Base-by-base conservation (phyloP, 1,140 invertebrate genomes). In the Triops cancriformis region DNA sequence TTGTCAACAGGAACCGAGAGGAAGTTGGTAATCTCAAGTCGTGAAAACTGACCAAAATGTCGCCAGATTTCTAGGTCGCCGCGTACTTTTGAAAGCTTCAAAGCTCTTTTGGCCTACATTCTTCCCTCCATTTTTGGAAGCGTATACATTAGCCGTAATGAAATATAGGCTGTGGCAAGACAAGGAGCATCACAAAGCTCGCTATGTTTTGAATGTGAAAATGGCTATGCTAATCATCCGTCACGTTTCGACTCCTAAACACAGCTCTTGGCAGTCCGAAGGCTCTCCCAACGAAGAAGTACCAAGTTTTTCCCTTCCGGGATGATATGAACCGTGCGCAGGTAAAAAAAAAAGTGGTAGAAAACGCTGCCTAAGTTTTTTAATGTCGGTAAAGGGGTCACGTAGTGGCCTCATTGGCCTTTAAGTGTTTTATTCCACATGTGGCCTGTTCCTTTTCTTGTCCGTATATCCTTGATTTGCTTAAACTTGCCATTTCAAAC, bases 361-460 rank as follows among this genome's bases (percentile, higher is more conserved):
- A 64, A 18, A 14, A 64, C 3, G 51, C 51, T n/a, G 51, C 51
- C 18, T 64, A 64, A 64, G 10, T 64, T 23, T 9, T 64, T 64
- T 64, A 64, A 64, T 64, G 51, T 64, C 51, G 51, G 51, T 64
- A 64, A 64, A 64, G 51, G 51, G 51, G 51, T 64, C 51, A 64
- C 51, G n/a, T 14, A 64, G 18, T 64, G 51, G 51, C 51, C 51
- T 64, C 51, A 64, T 64, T 64, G 51, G 51, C 51, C 51, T 64
- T 64, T 64, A n/a, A 64, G 31, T 37, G 31, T 23, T n/a, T n/a
- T 64, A 64, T 64, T 9, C 51, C 51, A 64, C 51, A 64, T 64
- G 51, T 23, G 51, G 14, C 18, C 18, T 64, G 51, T 64, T 64
- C 23, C 51, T 18, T 6, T 64, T 64, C 11, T 45, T 45, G 11